Conservation (phyloP, 2,797 vertebrate genomes). For the Phrynocephalus guinanensis region DNA sequence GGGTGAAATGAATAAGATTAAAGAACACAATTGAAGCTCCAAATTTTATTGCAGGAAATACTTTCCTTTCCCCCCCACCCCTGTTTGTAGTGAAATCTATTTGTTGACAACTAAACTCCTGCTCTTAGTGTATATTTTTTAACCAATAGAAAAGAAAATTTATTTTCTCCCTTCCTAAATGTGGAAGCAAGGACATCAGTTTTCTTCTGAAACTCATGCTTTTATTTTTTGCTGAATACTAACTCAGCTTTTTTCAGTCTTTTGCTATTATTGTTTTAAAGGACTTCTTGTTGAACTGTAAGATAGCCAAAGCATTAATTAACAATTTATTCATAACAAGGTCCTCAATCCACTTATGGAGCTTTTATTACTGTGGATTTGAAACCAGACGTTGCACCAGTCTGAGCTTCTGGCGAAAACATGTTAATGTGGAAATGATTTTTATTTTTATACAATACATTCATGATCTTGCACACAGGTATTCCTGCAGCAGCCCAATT, state of each 20-base stretch:
- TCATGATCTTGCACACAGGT: neutral
- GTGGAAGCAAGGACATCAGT: fast-evolving
- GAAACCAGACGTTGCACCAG: neutral
- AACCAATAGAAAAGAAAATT: conserved; percentile 8
- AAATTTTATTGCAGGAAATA: neutral
- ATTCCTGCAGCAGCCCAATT: neutral
- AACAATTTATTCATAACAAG: neutral
- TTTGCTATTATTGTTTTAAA: neutral
- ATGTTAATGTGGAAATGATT: neutral
- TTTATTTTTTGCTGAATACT: neutral
- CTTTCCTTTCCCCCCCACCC: neutral
- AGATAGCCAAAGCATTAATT: neutral
- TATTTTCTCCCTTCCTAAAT: neutral
- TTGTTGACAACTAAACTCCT: conserved; percentile 1
- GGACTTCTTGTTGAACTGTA: neutral
- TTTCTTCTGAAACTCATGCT: neutral
- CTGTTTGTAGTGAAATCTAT: neutral
- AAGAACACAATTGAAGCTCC: neutral
- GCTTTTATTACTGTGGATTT: neutral
- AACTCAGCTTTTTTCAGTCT: neutral
- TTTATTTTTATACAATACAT: neutral
- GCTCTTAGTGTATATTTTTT: no score
- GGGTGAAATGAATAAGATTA: conserved; percentile 31
- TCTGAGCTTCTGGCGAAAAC: neutral
- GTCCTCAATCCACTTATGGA: neutral